Evolutionary conservation across 2,888 invertebrate genomes (phyloP).

Genomic region (Microdon myrmicae): DNA sequence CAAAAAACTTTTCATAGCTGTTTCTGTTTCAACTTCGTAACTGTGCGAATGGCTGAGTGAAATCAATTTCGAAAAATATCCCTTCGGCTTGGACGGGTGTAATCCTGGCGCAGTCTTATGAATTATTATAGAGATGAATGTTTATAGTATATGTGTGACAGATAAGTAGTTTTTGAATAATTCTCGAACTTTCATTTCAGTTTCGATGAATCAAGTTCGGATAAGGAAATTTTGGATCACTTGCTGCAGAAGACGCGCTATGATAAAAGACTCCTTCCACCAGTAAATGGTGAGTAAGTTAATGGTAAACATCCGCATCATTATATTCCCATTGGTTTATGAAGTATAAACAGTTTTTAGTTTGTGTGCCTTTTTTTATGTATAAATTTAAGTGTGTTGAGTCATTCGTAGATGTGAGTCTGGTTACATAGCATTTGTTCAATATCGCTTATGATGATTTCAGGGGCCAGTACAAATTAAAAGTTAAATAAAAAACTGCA

Average conservation of each 20-base stretch:
- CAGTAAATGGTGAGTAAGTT: slow-evolving; percentile 83
- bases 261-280: slow-evolving; percentile 91
- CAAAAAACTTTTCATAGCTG: too few relatives aligned
- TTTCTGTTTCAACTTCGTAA: too few relatives aligned
- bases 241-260: slow-evolving; percentile 87
- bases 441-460: not conserved
- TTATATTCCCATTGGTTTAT: slow-evolving; percentile 23
- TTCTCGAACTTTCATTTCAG: slow-evolving; percentile 71
- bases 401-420: not conserved
- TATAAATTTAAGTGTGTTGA: not conserved
- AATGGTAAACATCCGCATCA: slow-evolving; percentile 18
- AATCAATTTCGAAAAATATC: too few relatives aligned
- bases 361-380: not conserved
- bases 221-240: slow-evolving; percentile 92
- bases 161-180: too few relatives aligned
- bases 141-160: too few relatives aligned
- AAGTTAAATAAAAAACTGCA: too few relatives aligned
- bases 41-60: too few relatives aligned
- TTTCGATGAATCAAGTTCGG: slow-evolving; percentile 91
- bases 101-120: too few relatives aligned
- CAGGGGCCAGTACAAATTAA: too few relatives aligned
- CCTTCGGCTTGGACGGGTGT: too few relatives aligned
- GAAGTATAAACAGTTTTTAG: slow-evolving; percentile 8
- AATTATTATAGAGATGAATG: too few relatives aligned
- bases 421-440: not conserved